Conservation (phyloP, 2,888 invertebrate genomes). For the Cheilosia scutellata region DNA sequence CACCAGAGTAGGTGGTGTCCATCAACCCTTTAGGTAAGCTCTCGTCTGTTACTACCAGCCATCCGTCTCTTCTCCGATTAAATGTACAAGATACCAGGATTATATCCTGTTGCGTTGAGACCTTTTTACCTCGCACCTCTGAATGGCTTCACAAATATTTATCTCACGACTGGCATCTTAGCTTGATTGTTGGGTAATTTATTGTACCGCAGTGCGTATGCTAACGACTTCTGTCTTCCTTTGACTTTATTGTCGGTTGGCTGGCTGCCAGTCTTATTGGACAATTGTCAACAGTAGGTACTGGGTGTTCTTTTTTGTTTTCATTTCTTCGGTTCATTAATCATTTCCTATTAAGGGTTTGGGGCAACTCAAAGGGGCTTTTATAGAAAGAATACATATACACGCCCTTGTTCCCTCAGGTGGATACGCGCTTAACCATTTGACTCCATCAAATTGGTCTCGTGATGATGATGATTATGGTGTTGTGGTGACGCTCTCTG, state of each 20-base stretch:
- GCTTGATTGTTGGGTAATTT: constrained; percentile 72
- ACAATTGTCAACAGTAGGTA: constrained; percentile 69
- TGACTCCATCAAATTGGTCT: constrained; percentile 70
- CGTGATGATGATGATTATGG: constrained; percentile 56
- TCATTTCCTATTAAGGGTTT: constrained; percentile 67
- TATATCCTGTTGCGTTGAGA: constrained; percentile 65
- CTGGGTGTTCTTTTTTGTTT: constrained; percentile 58
- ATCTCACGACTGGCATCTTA: constrained; percentile 72
- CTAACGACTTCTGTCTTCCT: constrained; percentile 68
- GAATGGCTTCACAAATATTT: constrained; percentile 44
- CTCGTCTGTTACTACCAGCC: not conserved
- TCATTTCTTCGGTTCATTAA: constrained; percentile 75
- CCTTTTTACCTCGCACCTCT: constrained; percentile 31
- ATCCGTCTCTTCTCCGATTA: constrained; percentile 30
- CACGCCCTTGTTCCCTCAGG: constrained; percentile 56
- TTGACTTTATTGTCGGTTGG: constrained; percentile 41
- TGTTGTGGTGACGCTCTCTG: constrained; percentile 22
- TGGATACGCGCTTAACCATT: constrained; percentile 69
- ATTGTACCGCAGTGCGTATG: constrained; percentile 71
- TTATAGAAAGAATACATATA: not conserved
- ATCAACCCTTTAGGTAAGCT: constrained; percentile 25
- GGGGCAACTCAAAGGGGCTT: constrained; percentile 15
- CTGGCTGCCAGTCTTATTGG: constrained; percentile 56
- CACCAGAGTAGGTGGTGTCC: constrained; percentile 5
- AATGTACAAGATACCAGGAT: constrained; percentile 34